Conservation (phyloP, 2,113 vertebrate species). For the Recurvirostra avosetta region DNA sequence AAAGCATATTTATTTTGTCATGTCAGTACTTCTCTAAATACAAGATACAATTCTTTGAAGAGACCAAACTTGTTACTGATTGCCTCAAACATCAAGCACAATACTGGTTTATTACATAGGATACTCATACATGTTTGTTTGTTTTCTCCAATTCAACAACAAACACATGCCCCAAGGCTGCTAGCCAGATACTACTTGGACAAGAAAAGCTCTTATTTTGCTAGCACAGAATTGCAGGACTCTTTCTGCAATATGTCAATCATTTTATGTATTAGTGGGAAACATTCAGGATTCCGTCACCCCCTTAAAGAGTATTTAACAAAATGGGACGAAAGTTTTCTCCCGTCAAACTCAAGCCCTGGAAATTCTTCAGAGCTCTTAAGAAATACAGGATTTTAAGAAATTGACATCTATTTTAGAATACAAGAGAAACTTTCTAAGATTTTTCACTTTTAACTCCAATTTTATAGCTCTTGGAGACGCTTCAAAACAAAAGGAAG, state of each 20-base stretch:
- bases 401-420: neutral
- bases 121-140: neutral
- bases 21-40: neutral
- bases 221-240: neutral
- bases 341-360: neutral
- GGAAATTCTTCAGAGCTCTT: neutral
- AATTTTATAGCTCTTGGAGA: neutral
- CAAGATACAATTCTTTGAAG: neutral
- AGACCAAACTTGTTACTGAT: neutral
- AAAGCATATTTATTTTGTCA: neutral
- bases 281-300: neutral
- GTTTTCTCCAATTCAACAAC: neutral
- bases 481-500: neutral
- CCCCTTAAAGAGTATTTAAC: neutral
- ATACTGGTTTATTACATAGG: neutral
- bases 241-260: neutral
- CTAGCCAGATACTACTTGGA: neutral
- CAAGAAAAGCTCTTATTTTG: neutral
- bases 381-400: neutral
- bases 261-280: neutral
- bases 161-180: neutral
- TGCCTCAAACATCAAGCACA: neutral
- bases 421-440: neutral
- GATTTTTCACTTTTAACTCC: neutral
- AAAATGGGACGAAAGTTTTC: neutral